These are phyloP conservation scores for Melanotaenia boesemani DNA, from an alignment of 2,797 vertebrate genomes.

Conservation along the genomic window DNA sequence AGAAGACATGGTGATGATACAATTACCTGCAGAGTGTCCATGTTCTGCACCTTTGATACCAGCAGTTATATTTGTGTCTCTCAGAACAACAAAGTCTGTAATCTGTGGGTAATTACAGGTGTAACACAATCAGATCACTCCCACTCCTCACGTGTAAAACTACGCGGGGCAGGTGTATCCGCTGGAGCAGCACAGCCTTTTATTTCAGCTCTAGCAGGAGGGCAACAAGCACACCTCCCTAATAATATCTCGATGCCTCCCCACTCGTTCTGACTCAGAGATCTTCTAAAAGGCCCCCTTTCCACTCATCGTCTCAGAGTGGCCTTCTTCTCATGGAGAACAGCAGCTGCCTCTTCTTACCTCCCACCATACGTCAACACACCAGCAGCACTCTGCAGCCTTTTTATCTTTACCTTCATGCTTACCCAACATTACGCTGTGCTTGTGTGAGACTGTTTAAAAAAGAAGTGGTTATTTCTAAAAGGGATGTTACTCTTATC, in stretches of 20 bases:
- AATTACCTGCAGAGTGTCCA: constrained; percentile 44
- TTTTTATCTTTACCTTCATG: constrained; percentile 38
- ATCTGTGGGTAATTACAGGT: constrained; percentile 36
- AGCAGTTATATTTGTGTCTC: not conserved
- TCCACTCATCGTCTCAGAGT: constrained; percentile 69
- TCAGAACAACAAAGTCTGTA: constrained; percentile 10
- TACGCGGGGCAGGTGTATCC: constrained; percentile 44
- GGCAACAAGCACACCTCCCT: constrained; percentile 72
- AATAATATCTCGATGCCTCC: constrained; percentile 77
- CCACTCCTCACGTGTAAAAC: constrained; percentile 18
- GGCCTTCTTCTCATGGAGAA: constrained; percentile 68
- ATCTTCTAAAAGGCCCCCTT: constrained; percentile 62
- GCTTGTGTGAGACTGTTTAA: not conserved
- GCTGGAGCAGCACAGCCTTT: constrained; percentile 49
- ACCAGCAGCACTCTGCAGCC: constrained; percentile 57
- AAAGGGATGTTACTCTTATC: not conserved
- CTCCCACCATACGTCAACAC: constrained; percentile 70
- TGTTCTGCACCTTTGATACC: not conserved
- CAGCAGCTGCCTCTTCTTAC: constrained; percentile 71
- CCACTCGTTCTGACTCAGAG: constrained; percentile 77
- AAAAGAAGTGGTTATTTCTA: not conserved
- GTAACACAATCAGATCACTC: constrained; percentile 12
- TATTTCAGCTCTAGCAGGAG: constrained; percentile 69
- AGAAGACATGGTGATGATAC: constrained; percentile 31
- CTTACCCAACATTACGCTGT: not conserved